phyloP scores from a whole-genome alignment of 2,888 invertebrate species.

The Drosophila koepferae region DNA sequence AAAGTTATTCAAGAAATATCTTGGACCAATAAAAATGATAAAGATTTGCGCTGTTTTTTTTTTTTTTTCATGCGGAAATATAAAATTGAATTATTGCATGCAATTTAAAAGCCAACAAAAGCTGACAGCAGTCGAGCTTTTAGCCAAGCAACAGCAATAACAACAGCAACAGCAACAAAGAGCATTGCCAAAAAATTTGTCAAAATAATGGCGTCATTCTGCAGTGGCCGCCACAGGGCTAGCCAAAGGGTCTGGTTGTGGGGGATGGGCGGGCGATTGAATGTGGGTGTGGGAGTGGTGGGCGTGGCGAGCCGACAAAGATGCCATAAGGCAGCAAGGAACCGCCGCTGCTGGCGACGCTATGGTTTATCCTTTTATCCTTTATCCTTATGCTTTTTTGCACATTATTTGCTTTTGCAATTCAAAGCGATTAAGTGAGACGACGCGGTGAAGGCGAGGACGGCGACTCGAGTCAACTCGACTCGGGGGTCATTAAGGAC shows the following conservation, averaged over 20 bases:
- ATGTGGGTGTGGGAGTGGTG: constrained; percentile 18
- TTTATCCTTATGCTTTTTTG: constrained; percentile 80
- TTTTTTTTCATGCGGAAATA: constrained; percentile 71
- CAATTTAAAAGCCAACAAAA: constrained; percentile 81
- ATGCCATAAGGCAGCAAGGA: constrained; percentile 67
- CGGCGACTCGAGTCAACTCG: constrained; percentile 44
- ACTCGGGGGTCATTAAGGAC: constrained; percentile 77
- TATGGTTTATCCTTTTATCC: constrained; percentile 72
- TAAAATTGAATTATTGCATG: constrained; percentile 83
- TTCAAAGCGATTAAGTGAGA: constrained; percentile 80
- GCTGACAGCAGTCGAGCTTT: constrained; percentile 73
- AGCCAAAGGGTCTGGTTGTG: constrained; percentile 14
- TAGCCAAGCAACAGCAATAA: constrained; percentile 55
- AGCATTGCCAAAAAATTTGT: constrained; percentile 82
- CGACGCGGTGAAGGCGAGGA: constrained; percentile 18
- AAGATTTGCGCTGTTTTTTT: constrained; percentile 47
- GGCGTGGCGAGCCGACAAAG: constrained; percentile 68
- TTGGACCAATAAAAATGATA: constrained; percentile 61
- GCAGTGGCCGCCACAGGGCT: constrained; percentile 66
- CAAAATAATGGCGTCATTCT: constrained; percentile 83
- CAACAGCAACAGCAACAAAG: constrained; percentile 51
- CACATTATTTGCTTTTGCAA: constrained; percentile 81
- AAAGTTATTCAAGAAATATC: constrained; percentile 39
- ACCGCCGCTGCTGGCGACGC: constrained; percentile 70
- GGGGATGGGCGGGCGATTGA: constrained; percentile 21